Percentiles rank a stretch among this genome's conserved stretches.
phyloP scores from a whole-genome alignment of 2,113 vertebrate genomes.

The Epinephelus moara region DNA sequence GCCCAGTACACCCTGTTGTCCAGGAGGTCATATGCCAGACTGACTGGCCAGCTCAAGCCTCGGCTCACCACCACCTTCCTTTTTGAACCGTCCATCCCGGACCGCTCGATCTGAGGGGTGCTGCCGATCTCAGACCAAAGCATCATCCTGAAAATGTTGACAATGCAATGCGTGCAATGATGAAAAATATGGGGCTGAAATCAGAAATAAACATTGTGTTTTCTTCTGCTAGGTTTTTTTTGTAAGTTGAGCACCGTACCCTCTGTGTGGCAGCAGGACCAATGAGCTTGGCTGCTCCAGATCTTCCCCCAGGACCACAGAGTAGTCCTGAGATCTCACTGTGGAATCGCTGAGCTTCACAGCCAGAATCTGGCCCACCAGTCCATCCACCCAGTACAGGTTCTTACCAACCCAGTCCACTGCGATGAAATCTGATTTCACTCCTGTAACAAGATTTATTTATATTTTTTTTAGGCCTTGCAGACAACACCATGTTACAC shows the following conservation, averaged over 20 bases:
- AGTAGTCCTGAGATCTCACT: conserved; percentile 83
- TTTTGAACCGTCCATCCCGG: conserved; percentile 91
- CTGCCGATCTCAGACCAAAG: conserved; percentile 92
- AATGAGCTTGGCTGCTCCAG: conserved; percentile 89
- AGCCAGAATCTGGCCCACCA: conserved; percentile 89
- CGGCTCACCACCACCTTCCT: conserved; percentile 82
- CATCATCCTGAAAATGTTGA: conserved; percentile 85
- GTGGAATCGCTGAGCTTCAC: conserved; percentile 79
- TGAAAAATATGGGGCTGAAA: background rate
- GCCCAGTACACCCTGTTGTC: conserved; percentile 91
- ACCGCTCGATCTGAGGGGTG: conserved; percentile 85
- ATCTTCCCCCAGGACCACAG: conserved; percentile 87
- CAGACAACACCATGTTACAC: background rate
- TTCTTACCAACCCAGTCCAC: conserved; percentile 94
- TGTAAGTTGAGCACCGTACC: conserved; percentile 79
- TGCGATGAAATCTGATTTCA: conserved; percentile 89
- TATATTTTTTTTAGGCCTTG: too few relatives aligned
- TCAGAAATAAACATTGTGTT: too few relatives aligned
- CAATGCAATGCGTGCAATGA: too few relatives aligned
- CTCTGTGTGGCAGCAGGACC: conserved; percentile 87
- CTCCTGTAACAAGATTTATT: conserved; percentile 79
- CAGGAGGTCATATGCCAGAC: conserved; percentile 87
- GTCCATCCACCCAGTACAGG: conserved; percentile 93
- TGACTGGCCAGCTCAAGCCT: conserved; percentile 89
- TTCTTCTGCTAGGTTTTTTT: background rate